phyloP scores from a whole-genome alignment of 1,140 invertebrate genomes.

The Habropoda laboriosa region DNA sequence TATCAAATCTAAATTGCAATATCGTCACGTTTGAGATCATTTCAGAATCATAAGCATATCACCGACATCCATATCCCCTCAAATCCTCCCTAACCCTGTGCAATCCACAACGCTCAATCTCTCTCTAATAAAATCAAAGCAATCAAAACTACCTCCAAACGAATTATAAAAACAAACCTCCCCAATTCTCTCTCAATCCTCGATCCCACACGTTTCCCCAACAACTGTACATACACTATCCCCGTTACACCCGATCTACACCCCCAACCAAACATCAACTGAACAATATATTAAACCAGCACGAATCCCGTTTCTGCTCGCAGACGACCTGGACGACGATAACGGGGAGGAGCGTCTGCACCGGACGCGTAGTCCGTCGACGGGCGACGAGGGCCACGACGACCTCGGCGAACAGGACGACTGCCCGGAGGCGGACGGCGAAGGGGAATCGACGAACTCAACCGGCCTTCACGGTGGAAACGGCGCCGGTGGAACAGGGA shows the following conservation, averaged over 20 bases:
- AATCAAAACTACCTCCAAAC: no score
- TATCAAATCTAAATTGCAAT: no score
- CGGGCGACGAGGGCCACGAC: slow-evolving; percentile 86
- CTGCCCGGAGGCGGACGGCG: slow-evolving; percentile 81
- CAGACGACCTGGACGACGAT: slow-evolving; percentile 81
- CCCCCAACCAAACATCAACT: background rate
- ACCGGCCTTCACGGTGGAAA: slow-evolving; percentile 64
- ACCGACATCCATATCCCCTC: no score
- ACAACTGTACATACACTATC: no score
- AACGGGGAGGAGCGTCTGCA: slow-evolving; percentile 73
- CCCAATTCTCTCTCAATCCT: background rate
- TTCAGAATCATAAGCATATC: no score
- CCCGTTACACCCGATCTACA: no score
- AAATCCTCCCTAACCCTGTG: no score
- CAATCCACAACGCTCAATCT: no score
- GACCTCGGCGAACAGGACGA: slow-evolving; percentile 86
- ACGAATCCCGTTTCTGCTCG: slow-evolving; percentile 10
- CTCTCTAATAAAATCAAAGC: no score
- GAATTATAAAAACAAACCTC: no score
- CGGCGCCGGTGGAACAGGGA: slow-evolving; percentile 77
- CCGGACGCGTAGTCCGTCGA: slow-evolving; percentile 75
- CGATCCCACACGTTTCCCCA: no score
- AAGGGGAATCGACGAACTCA: slow-evolving; percentile 82
- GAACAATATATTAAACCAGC: background rate
- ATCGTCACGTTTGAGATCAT: no score